Base-by-base conservation (phyloP, 2,888 invertebrate genomes). In the Hydropsyche betteni region DNA sequence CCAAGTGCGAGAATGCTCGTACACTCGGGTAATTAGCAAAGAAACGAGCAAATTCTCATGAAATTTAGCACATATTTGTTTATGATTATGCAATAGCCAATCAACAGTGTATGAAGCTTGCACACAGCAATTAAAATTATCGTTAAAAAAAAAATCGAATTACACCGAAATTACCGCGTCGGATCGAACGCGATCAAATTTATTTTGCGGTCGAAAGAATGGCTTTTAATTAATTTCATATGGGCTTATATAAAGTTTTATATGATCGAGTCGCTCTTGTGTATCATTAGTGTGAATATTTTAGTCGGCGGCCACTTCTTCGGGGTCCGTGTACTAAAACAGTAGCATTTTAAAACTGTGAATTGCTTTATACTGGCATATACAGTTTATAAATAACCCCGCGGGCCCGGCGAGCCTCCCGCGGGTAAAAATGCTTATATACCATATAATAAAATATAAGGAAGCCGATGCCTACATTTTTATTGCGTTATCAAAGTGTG, bases 291-390 rank as follows among this genome's bases (percentile, higher is more conserved):
- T 64, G 64, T 64, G 64, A 64, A 64, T 64, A 64, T 64, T 64
- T 64, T 36, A 36, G 36, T 64, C 64, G 64, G 33, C n/a, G 4
- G 61, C 61, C 10, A 44, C 44, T 44, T 44, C 44, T 6, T 44
- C 5, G 55, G 50, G 58, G 73, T 44, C 53, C 33, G 33, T 44
- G 44, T 44, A 52, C 36, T 24, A 70, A 75, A 77, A 77, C 77
- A 68, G 77, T 77, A 77, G 77, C 77, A 75, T 68, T 69, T 76
- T 74, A 64, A 76, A 76, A 61, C 75, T 77, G 77, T 77, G 75
- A 77, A 77, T 77, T 77, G 71, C 71, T 77, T 77, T 77, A 77
- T 64, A 36, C 34, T 36, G 34, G 36, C n/a, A 33, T 36, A 64
- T 64, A 64, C n/a, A 36, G 36, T 64, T 36, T 64, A 64, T 64